Evolutionary conservation across 2,888 invertebrate genomes (phyloP).

Genomic region (Dexiosoma caninum): DNA sequence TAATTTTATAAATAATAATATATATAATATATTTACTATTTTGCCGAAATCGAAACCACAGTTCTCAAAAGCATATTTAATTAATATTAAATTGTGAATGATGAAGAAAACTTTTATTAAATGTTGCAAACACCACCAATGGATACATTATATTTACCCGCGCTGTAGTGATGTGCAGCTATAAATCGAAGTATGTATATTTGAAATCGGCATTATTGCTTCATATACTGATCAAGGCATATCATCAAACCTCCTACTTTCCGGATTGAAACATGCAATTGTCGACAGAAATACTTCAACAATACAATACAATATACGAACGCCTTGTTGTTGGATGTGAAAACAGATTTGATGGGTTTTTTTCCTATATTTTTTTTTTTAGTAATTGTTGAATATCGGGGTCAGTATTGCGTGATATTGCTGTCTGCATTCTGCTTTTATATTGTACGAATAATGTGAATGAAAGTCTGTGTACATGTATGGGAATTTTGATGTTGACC

Average conservation of each 20-base stretch:
- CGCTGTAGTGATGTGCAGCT: neutral
- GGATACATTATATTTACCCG: neutral
- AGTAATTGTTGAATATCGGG: slow-evolving; percentile 8
- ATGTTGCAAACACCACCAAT: neutral
- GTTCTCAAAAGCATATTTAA: too few relatives aligned
- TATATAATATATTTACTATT: too few relatives aligned
- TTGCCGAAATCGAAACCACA: too few relatives aligned
- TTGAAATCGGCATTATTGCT: slow-evolving; percentile 42
- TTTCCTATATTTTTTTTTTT: neutral
- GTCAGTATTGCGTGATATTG: slow-evolving; percentile 45
- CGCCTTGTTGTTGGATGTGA: slow-evolving; percentile 50
- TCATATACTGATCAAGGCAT: slow-evolving; percentile 67
- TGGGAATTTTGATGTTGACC: slow-evolving; percentile 63
- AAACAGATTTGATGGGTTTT: slow-evolving; percentile 24
- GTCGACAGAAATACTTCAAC: slow-evolving; percentile 28
- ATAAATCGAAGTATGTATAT: neutral
- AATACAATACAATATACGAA: slow-evolving; percentile 42
- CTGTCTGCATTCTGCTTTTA: slow-evolving; percentile 56
- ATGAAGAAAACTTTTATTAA: neutral
- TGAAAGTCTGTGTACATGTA: slow-evolving; percentile 18
- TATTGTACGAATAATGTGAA: slow-evolving; percentile 18
- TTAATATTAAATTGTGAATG: too few relatives aligned
- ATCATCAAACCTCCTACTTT: slow-evolving; percentile 76
- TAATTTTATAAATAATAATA: too few relatives aligned
- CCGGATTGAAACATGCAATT: slow-evolving; percentile 63